Evolutionary conservation across 2,888 invertebrate species (phyloP), one percentile per base, ranked within the genome.

Genomic region (Seladonia tumulorum): DNA sequence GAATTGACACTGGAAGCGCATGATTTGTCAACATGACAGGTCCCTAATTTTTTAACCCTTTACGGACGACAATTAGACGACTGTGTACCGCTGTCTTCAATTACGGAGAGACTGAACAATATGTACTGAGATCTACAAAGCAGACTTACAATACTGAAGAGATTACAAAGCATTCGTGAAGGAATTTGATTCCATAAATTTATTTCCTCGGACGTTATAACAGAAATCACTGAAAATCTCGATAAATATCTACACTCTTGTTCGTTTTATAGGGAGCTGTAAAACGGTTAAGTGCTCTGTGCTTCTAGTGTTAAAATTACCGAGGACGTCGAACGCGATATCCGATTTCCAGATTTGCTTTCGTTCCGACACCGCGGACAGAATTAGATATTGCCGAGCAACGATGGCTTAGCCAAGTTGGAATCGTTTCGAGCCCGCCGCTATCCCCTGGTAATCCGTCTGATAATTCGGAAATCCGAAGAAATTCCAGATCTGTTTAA

Each of bases 361-460:
- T 42, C 63, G 42, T 42, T 53, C 25, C 53, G 18, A 4, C 45
- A 25, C 29, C 73, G 8, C 35, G 18, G 35, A 29, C 53, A 70
- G 66, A 75, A 78, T 86, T 76, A 79, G 76, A 75, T 81, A 86
- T 79, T 76, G 70, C 22, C 49, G 39, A 60, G 29, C 10, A 25
- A 22, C 29, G 49, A 18, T 73, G 70, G 39, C 68, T 83, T 81
- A 81, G 76, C 35, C 60, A 60, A 87, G 70, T 86, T 87, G 49
- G 49, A 73, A 87, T 83, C 87, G 42, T 73, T 60, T 45, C 57
- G 25, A 49, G 74, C n/a, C 53, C 53, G 53, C 53, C 73, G 25
- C 70, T 47, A 47, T 68, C 78, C 68, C 42, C 39, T 57, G 35
- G 73, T 81, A 87, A 87, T 86, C 82, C 85, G 77, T 60, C 77